These are phyloP conservation scores for Ceratina calcarata DNA, from an alignment of 1,140 invertebrate species.

Conservation along the genomic window DNA sequence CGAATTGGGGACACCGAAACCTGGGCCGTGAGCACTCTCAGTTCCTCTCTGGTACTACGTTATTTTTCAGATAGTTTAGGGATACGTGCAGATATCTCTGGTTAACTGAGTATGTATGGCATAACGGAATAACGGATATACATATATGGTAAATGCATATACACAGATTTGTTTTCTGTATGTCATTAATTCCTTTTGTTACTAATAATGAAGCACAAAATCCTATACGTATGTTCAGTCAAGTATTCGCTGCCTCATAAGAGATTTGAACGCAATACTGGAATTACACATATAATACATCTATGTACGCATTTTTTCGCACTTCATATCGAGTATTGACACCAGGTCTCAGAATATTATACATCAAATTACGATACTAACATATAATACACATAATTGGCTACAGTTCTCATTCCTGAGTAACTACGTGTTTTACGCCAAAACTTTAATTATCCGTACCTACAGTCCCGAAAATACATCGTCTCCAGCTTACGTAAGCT, in stretches of 20 bases:
- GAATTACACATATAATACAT: not conserved
- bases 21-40: too few species aligned
- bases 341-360: slow-evolving; percentile 14
- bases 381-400: not conserved
- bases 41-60: too few species aligned
- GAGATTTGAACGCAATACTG: not conserved
- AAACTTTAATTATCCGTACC: too few species aligned
- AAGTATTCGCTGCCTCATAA: slow-evolving; percentile 3
- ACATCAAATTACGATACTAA: slow-evolving; percentile 26
- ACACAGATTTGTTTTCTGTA: not conserved
- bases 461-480: too few species aligned
- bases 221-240: not conserved
- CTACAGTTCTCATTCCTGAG: not conserved
- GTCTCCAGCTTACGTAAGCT: not conserved
- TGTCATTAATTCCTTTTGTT: not conserved
- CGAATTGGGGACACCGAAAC: too few species aligned
- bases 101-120: too few species aligned
- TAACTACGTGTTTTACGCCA: not conserved
- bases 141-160: too few species aligned
- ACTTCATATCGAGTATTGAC: slow-evolving; percentile 18
- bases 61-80: too few species aligned
- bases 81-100: too few species aligned
- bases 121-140: too few species aligned
- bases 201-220: not conserved
- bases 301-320: not conserved